Percentiles rank a stretch among this genome's conserved stretches.
These are phyloP conservation scores for Beris morrisii DNA, from an alignment of 2,888 invertebrate genomes.

Conservation along the genomic window DNA sequence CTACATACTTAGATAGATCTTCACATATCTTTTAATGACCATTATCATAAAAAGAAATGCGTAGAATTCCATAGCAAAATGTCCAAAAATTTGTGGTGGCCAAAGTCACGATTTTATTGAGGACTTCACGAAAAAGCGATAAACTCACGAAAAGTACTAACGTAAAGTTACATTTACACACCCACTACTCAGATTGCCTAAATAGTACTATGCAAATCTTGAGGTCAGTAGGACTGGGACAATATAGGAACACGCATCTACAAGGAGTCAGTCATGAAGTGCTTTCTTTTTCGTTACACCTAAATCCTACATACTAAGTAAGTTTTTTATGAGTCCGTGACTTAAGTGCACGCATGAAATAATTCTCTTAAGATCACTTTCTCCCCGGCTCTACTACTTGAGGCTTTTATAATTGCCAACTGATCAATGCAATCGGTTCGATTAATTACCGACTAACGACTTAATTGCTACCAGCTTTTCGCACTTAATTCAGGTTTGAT, in stretches of 20 bases:
- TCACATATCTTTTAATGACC: not conserved
- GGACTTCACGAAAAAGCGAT: conserved; percentile 26
- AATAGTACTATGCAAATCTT: not conserved
- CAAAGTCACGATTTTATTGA: conserved; percentile 23
- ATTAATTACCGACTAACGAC: too few relatives aligned
- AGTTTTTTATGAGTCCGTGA: too few relatives aligned
- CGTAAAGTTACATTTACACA: too few relatives aligned
- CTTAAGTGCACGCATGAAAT: too few relatives aligned
- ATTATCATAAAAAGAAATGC: conserved; percentile 15
- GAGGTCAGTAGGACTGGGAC: conserved; percentile 22
- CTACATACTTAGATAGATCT: not conserved
- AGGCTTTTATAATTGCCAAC: too few relatives aligned
- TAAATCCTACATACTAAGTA: too few relatives aligned
- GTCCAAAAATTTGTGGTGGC: not conserved
- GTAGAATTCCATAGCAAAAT: conserved; percentile 4
- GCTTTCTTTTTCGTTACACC: conserved; percentile 2
- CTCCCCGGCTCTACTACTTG: too few relatives aligned
- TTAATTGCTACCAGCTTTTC: too few relatives aligned
- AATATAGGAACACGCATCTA: conserved; percentile 1
- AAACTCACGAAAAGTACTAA: conserved; percentile 14
- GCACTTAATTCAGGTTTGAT: too few relatives aligned
- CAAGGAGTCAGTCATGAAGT: conserved; percentile 23
- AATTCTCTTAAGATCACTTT: too few relatives aligned
- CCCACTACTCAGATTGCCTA: too few relatives aligned
- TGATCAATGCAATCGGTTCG: too few relatives aligned